Conservation (phyloP, 2,888 invertebrate species). For the Morinoia aosen region DNA sequence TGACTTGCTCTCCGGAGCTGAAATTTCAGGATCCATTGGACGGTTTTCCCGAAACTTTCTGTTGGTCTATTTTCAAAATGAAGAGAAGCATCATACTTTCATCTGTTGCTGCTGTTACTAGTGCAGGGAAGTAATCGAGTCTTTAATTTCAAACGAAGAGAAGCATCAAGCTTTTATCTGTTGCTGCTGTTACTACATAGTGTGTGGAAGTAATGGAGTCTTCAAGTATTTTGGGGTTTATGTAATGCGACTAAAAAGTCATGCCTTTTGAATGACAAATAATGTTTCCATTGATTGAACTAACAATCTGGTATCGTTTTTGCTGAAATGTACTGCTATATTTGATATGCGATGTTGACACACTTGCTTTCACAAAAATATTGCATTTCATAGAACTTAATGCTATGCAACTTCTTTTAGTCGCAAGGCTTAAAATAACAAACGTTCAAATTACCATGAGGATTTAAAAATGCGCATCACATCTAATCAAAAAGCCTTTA, state of each 20-base stretch:
- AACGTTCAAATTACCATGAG: not conserved
- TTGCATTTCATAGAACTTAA: not conserved
- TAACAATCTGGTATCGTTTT: no score
- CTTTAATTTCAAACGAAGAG: no score
- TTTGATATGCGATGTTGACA: no score
- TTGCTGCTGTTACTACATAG: no score
- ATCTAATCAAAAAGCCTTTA: not conserved
- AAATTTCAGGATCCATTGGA: not conserved
- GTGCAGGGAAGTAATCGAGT: not conserved
- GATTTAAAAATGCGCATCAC: not conserved
- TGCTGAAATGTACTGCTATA: no score
- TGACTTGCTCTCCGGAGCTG: not conserved
- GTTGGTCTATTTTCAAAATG: not conserved
- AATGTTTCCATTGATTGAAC: no score
- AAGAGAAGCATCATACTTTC: not conserved
- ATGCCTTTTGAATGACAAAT: no score
- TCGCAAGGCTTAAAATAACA: not conserved
- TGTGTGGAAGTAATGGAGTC: no score
- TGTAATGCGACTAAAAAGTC: not conserved
- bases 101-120: not conserved
- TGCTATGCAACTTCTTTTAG: not conserved
- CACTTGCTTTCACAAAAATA: no score
- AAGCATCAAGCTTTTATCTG: no score
- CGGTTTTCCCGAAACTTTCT: not conserved
- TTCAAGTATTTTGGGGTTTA: not conserved